Base-by-base conservation (phyloP, 2,888 invertebrate species). In the Machimus rusticus region DNA sequence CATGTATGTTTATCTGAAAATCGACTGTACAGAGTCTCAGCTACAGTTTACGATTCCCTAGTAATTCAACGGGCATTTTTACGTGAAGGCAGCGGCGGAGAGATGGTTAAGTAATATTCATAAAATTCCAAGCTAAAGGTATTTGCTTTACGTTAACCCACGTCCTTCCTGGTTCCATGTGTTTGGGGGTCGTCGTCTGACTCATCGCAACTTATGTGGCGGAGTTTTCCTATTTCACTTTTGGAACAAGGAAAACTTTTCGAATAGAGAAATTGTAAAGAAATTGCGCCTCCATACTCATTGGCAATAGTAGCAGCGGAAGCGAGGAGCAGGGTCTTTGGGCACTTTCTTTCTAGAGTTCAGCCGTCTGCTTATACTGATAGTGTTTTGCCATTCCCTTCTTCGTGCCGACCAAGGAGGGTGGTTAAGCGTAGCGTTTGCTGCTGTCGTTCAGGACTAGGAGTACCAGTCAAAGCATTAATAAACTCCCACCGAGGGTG, bases 141-240 rank as follows among this genome's bases (percentile, higher is more conserved):
- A 66, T 66, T 66, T 66, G 4, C 12, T 23, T 66, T 28, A 28
- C 23, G 23, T 66, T 19, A 16, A 66, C 16, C 55, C 19, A 66
- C 23, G 3, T 23, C 4, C n/a, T 23, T 23, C 23, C 28, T 66
- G 2, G 66, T 66, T 66, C 57, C 66, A 55, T 55, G 28, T 23
- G 28, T 66, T n/a, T n/a, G n/a, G 66, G 66, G 19, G n/a, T 55
- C 31, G 81, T 31, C 14, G n/a, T 14, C n/a, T 31, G 16, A 55
- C 51, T 81, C 81, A 51, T 51, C 55, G 81, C 23, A 55, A 81
- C 51, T 81, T 81, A 81, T 55, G 81, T 81, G 81, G 51, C 43
- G 14, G 55, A 81, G 55, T 81, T 81, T 81, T 55, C 81, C 81
- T 81, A 81, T 81, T 81, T 81, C 28, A 55, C 81, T 81, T 81